Base-by-base conservation (phyloP, 2,888 invertebrate genomes). In the Mycalesis mineus region DNA sequence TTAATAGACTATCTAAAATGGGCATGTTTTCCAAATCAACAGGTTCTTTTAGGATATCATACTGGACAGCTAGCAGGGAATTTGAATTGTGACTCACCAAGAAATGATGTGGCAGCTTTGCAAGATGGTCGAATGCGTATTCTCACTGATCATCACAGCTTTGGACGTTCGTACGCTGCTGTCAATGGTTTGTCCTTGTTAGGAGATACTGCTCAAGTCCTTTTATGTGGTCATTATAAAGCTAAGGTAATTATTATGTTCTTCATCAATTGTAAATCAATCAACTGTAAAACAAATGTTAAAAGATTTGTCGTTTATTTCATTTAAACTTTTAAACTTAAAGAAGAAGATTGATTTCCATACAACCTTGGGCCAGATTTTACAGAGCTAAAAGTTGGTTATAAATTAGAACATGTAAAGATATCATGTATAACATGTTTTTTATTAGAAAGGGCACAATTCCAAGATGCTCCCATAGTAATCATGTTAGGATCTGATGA, bases 51-150 rank as follows among this genome's bases (percentile, higher is more conserved):
- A 37, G 92, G 93, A 0, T 95, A 95, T 84, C 93, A 94, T 68
- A 85, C 84, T 13, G 93, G 93, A 0, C 65, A 83, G 9, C 86
- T 96, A 50, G 95, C 96, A 0, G 93, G 92, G 0, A 96, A 96
- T 78, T 82, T 96, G 13, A 92, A 96, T 74, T 95, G 87, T 72
- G 82, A 88, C 0, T 80, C 73, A 0, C 93, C 95, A 0, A 83
- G 91, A 3, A 75, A 83, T 28, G 91, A 91, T 44, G 67, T 92
- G 0, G 78, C 79, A 17, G 90, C 90, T 22, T 68, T 93, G 9
- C 79, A 80, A 2, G 90, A 91, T 1, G 91, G 91, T 0, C 80
- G 88, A 41, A 78, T 92, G 39, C 69, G 85, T 69, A 89, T 95
- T 7, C 88, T 95, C 3, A 88, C 88, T 0, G 93, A 90, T 53